Conservation (phyloP, 2,888 invertebrate genomes). For the Rhaphigaster nebulosa region DNA sequence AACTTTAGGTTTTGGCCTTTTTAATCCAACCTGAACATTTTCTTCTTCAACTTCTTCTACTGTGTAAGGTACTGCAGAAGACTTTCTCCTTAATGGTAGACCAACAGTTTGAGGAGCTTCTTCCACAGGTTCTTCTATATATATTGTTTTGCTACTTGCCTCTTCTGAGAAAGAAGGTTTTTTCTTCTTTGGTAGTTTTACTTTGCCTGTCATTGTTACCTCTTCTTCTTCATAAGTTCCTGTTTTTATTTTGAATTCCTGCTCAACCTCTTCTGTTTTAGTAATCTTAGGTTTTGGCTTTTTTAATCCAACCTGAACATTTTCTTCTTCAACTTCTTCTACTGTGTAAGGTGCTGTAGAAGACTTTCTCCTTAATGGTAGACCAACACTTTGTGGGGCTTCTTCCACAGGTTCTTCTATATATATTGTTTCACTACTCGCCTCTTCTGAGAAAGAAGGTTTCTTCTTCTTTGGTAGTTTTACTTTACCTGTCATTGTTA, state of each 20-base stretch:
- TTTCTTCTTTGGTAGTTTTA: conserved; percentile 80
- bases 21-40: conserved; percentile 70
- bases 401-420: conserved; percentile 75
- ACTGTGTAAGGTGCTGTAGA: conserved; percentile 74
- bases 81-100: conserved; percentile 68
- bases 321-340: conserved; percentile 75
- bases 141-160: conserved; percentile 77
- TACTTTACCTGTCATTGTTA: conserved; percentile 87
- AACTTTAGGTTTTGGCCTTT: conserved; percentile 67
- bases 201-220: conserved; percentile 87
- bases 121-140: conserved; percentile 74
- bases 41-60: conserved; percentile 76
- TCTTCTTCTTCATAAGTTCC: conserved; percentile 91
- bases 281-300: conserved; percentile 74
- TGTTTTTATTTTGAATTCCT: conserved; percentile 88
- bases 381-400: conserved; percentile 69
- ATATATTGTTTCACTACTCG: conserved; percentile 77
- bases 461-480: conserved; percentile 80
- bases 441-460: conserved; percentile 81
- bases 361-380: conserved; percentile 73
- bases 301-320: conserved; percentile 69
- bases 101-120: conserved; percentile 71
- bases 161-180: conserved; percentile 84
- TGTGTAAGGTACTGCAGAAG: conserved; percentile 70
- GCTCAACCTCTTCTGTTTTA: conserved; percentile 88